phyloP scores from a whole-genome alignment of 2,888 invertebrate species.

The Brachyopa scutellaris region DNA sequence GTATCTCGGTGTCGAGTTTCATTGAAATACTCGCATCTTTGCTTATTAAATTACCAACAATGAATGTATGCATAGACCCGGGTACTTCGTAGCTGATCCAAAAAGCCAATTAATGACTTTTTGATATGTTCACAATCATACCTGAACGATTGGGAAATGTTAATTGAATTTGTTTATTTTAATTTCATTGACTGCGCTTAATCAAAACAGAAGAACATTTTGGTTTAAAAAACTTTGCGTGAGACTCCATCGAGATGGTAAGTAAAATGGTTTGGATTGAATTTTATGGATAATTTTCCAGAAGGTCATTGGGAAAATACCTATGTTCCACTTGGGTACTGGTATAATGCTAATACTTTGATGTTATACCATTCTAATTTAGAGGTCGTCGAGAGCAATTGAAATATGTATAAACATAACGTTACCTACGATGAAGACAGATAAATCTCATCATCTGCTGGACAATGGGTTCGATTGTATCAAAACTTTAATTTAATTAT shows the following conservation, averaged over 20 bases:
- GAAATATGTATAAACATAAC: no score
- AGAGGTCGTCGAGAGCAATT: conserved; percentile 6
- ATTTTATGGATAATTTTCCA: conserved; percentile 1
- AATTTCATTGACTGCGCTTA: not conserved
- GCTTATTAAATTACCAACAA: no score
- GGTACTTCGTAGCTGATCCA: conserved; percentile 4
- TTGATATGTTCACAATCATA: no score
- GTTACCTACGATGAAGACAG: no score
- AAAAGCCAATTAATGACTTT: conserved; percentile 19
- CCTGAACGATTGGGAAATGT: conserved; percentile 38
- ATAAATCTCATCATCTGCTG: no score
- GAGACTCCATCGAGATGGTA: not conserved
- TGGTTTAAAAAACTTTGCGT: not conserved
- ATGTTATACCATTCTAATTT: not conserved
- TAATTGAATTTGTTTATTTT: conserved; percentile 29
- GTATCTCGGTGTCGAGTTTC: not conserved
- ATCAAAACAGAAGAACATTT: conserved; percentile 6
- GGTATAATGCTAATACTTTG: not conserved
- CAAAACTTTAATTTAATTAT: no score
- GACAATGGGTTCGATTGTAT: no score
- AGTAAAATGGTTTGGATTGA: not conserved
- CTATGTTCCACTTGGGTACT: not conserved
- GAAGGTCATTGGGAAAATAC: conserved; percentile 16
- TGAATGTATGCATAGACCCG: no score
- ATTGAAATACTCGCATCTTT: no score